Percentiles rank a stretch among this genome's conserved stretches.
phyloP scores from a whole-genome alignment of 1,140 invertebrate genomes.

The Brachionus asplanchnoidis region DNA sequence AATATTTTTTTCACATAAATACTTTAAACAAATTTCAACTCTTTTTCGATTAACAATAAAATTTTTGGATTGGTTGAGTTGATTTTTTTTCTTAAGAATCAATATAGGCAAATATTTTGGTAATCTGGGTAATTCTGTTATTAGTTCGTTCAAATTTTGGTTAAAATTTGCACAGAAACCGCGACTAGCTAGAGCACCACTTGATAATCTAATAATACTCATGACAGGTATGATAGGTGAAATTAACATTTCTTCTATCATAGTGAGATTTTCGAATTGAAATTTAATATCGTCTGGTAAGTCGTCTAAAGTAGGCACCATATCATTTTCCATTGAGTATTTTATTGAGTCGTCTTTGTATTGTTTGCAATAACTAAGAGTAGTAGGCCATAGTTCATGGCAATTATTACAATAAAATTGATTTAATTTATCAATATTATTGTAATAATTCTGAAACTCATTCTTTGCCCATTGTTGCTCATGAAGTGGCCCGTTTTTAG shows the following conservation, averaged over 20 bases:
- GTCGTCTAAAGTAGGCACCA: not conserved
- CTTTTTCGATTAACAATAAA: not conserved
- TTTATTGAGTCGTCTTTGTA: not conserved
- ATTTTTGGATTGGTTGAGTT: not conserved
- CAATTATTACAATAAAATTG: not conserved
- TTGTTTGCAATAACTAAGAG: not conserved
- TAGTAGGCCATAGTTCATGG: not conserved
- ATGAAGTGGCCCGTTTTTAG: not conserved
- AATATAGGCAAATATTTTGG: not conserved
- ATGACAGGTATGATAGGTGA: not conserved
- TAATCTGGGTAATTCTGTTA: not conserved
- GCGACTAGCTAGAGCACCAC: not conserved
- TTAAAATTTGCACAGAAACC: not conserved
- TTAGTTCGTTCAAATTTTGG: not conserved
- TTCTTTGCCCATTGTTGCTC: not conserved
- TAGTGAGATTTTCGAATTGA: not conserved
- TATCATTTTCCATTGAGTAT: not conserved
- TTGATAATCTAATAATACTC: not conserved
- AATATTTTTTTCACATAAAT: not conserved
- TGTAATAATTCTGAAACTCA: not conserved
- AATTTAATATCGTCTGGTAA: not conserved
- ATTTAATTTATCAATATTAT: not conserved
- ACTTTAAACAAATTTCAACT: not conserved
- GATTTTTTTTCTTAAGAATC: not conserved
- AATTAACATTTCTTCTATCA: conserved; percentile 3